Evolutionary conservation across 92 coral and sea anemone genomes (phyloP).

Genomic region (Nematostella vectensis): DNA sequence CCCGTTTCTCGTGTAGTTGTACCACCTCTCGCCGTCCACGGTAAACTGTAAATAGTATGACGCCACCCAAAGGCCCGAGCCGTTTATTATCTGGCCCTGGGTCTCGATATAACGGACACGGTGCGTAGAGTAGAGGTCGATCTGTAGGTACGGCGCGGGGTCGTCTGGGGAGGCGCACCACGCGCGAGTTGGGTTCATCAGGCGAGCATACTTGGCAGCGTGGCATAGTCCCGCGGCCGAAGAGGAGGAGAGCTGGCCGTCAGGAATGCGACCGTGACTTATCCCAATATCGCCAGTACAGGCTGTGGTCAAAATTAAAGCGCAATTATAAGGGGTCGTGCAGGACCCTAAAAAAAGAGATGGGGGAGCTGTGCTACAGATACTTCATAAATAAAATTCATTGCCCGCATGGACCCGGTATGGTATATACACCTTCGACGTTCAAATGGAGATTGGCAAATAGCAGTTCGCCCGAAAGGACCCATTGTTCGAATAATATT

Average conservation of each 20-base stretch:
- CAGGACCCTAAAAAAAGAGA: too few relatives aligned
- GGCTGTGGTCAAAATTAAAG: not conserved
- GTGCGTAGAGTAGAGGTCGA: conserved; percentile 29
- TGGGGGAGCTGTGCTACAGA: too few relatives aligned
- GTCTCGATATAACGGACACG: conserved; percentile 15
- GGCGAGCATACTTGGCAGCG: conserved; percentile 27
- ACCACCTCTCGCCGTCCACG: conserved; percentile 27
- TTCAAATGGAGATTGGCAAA: too few relatives aligned
- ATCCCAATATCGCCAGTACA: conserved; percentile 14
- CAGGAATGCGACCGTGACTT: conserved; percentile 18
- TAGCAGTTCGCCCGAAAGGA: too few relatives aligned
- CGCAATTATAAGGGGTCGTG: not conserved
- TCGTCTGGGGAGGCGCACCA: conserved; percentile 45
- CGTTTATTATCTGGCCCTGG: conserved; percentile 13
- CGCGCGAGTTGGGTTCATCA: conserved; percentile 13
- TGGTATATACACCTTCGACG: too few relatives aligned
- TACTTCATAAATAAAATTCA: too few relatives aligned
- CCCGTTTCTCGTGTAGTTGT: conserved; percentile 27
- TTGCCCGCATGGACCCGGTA: too few relatives aligned
- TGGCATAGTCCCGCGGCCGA: not conserved
- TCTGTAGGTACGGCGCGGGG: conserved; percentile 29
- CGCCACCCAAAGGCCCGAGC: conserved; percentile 9
- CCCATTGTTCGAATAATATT: too few relatives aligned
- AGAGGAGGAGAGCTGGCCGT: conserved; percentile 12
- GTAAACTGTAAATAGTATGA: conserved; percentile 10